Evolutionary conservation across 2,888 invertebrate species (phyloP), one percentile per base, ranked within the genome.

Genomic region (Parnassius mnemosyne): DNA sequence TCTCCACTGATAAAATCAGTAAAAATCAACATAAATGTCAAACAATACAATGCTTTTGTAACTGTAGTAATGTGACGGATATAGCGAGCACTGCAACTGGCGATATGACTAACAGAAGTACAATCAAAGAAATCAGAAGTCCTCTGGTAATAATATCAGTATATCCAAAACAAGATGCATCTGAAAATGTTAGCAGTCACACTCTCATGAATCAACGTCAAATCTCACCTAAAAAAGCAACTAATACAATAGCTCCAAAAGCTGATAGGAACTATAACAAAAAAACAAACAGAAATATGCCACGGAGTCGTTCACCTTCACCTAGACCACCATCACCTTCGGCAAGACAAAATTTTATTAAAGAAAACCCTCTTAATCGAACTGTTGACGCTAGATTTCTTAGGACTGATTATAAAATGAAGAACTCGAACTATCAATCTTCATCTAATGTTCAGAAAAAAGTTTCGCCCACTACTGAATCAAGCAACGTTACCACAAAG

Each of bases 91-190:
- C 66, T 43, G 60, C 61, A 50, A 62, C 64, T 25, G 65, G 59
- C 5, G 69, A 66, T 49, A 68, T 57, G 42, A 59, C 60, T 2
- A 65, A 73, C 44, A 63, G 63, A 2, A 70, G 66, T 53, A 67
- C 61, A 7, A 59, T 70, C 11, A 76, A 75, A 59, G 68, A 71
- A 51, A 67, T 68, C 50, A 71, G 75, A 58, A 87, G 76, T 64
- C 89, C 89, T 16, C 64, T 89, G 20, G 84, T 90, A 3, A 76
- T 89, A 12, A 89, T 90, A 81, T 88, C 90, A 3, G 88, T 90
- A 3, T 89, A 85, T 69, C 85, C 86, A 12, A 83, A 81, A 62
- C 71, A 74, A 63, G 78, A 77, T 44, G 65, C 70, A n/a, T 61
- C 64, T 2, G 64, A 66, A 43, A 57, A 61, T 25, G 74, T 76